Evolutionary conservation across 2,888 invertebrate species (phyloP).

Genomic region (Chelonus formosanus): DNA sequence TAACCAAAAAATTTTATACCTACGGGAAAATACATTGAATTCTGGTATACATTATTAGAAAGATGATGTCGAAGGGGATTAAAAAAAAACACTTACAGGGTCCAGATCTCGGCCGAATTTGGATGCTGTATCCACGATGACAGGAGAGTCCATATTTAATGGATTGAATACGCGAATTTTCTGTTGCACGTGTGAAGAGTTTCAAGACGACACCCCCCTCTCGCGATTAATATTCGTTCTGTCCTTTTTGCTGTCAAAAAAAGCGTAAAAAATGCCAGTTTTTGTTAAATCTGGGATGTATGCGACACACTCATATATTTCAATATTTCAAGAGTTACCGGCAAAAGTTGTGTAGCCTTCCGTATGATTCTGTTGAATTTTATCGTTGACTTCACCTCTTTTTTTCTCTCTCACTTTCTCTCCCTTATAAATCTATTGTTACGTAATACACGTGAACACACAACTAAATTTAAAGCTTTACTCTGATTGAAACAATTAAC

Average conservation of each 20-base stretch:
- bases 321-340: slow-evolving; percentile 18
- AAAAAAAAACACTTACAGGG: slow-evolving; percentile 66
- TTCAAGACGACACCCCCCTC: slow-evolving; percentile 21
- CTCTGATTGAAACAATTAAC: neutral
- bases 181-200: slow-evolving; percentile 25
- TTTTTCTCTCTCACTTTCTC: neutral
- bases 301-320: slow-evolving; percentile 14
- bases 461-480: neutral
- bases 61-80: slow-evolving; percentile 15
- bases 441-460: no score
- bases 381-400: no score
- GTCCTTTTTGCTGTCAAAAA: neutral
- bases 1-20: no score
- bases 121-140: slow-evolving; percentile 71
- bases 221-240: neutral
- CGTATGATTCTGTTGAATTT: no score
- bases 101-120: slow-evolving; percentile 68
- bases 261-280: slow-evolving; percentile 1
- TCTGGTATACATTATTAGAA: neutral
- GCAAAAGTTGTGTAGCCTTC: neutral
- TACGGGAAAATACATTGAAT: no score
- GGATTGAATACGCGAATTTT: slow-evolving; percentile 14
- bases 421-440: neutral
- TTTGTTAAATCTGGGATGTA: slow-evolving; percentile 1
- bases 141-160: slow-evolving; percentile 70